phyloP scores from a whole-genome alignment of 2,113 vertebrate genomes.

The Bucco capensis region DNA sequence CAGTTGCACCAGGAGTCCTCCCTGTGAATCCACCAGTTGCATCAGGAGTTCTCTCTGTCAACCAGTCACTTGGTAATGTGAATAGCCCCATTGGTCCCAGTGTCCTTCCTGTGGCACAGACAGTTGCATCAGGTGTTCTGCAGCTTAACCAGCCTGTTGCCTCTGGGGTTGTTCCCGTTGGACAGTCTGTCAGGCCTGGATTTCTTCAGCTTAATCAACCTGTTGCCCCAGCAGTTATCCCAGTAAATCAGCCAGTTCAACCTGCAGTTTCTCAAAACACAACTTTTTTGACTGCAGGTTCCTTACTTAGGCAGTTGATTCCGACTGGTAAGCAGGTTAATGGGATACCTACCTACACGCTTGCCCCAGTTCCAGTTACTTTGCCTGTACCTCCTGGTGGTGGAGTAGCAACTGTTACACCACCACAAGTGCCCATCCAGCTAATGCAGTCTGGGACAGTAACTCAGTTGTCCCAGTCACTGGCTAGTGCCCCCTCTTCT shows the following conservation, averaged over 20 bases:
- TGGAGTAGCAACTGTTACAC: conserved; percentile 53
- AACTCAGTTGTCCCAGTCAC: conserved; percentile 52
- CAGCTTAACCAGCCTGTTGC: conserved; percentile 75
- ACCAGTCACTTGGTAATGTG: conserved; percentile 24
- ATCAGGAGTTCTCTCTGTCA: conserved; percentile 68
- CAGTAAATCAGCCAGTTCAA: conserved; percentile 66
- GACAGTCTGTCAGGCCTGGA: conserved; percentile 71
- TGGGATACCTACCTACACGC: conserved; percentile 91
- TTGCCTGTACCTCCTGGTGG: conserved; percentile 73
- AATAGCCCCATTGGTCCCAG: neutral
- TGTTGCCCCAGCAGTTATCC: conserved; percentile 67
- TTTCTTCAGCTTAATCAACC: conserved; percentile 77
- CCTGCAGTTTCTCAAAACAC: conserved; percentile 69
- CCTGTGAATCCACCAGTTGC: conserved; percentile 48
- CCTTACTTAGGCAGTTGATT: conserved; percentile 88
- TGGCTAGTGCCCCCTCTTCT: conserved; percentile 68
- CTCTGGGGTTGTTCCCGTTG: conserved; percentile 72
- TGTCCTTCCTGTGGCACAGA: conserved; percentile 72
- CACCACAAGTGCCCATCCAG: conserved; percentile 73
- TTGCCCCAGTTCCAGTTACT: conserved; percentile 87
- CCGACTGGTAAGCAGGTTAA: conserved; percentile 92
- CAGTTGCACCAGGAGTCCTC: conserved; percentile 40
- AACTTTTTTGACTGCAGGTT: conserved; percentile 83
- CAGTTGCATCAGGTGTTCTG: conserved; percentile 65
- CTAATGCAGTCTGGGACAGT: conserved; percentile 71